phyloP scores from a whole-genome alignment of 2,888 invertebrate genomes.

The Apodemia mormo region DNA sequence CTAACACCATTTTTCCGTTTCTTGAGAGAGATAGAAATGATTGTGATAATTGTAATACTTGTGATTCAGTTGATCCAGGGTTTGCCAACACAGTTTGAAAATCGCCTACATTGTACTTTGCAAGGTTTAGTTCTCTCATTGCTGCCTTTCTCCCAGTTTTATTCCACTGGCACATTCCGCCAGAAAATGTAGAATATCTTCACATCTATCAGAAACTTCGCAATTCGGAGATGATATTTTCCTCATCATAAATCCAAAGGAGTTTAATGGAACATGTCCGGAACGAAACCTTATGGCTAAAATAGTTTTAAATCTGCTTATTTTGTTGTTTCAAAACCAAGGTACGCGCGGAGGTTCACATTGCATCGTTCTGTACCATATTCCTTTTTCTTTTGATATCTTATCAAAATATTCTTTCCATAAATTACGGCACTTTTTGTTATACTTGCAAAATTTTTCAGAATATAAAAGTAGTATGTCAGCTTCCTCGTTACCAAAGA shows the following conservation, averaged over 20 bases:
- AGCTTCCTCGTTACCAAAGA: constrained; percentile 22
- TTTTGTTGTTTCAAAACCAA: too few species aligned
- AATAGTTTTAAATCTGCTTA: too few species aligned
- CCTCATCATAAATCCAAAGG: too few species aligned
- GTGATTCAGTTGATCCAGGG: background rate
- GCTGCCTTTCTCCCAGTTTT: background rate
- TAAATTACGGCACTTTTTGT: too few species aligned
- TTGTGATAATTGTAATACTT: background rate
- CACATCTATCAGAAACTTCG: background rate
- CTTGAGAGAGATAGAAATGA: background rate
- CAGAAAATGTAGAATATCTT: background rate
- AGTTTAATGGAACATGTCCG: too few species aligned
- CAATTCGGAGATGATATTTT: too few species aligned
- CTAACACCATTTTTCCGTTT: background rate
- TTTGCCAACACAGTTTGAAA: background rate
- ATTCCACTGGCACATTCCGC: background rate
- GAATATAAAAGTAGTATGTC: background rate
- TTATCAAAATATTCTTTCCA: too few species aligned
- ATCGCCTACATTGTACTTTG: background rate
- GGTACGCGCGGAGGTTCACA: too few species aligned
- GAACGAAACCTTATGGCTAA: too few species aligned
- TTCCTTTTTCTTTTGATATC: too few species aligned
- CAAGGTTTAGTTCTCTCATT: background rate
- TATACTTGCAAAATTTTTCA: too few species aligned
- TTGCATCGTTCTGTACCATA: too few species aligned